Base-by-base conservation (phyloP, 1,140 invertebrate species). In the Macrotrachela quadricornifera region DNA sequence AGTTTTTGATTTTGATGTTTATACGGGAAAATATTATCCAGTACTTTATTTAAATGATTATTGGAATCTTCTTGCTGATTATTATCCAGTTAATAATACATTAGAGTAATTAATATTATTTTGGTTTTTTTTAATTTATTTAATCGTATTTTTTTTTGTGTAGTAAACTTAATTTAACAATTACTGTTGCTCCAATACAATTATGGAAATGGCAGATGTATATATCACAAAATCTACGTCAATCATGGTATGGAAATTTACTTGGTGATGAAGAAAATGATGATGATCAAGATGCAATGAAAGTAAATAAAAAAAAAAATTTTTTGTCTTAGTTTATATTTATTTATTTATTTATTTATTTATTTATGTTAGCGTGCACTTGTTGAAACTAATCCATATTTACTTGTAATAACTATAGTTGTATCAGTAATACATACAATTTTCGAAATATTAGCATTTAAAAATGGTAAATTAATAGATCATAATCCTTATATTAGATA, bases 181-280 rank as follows among this genome's bases (percentile, higher is more conserved):
- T 99, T 51, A 94, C 83, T n/a, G 92, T 80, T 68, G 82, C 87
- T 63, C 92, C 92, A 3, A 66, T 97, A 30, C 85, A 85, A 51
- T 75, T 97, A 57, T 88, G 96, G 64, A 90, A 87, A 65, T 97
- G 88, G 87, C 92, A 99, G 71, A 67, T 99, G 55, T 97, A 95
- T 70, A 71, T 74, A 40, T 85, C 88, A 10, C 91, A 96, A 70
- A 77, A 80, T 15, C 87, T 90, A 81, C 76, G 81, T 56, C 73
- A 64, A 58, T 69, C 71, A 55, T 76, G 73, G 73, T 63, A 50
- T 50, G 17, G 41, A 41, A 51, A 44, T 18, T 45, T 58, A n/a
- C 36, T 59, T n/a, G 30, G 17, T 37, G 30, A 45, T 17, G 80
- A 85, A 57, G 78, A 81, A 46, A 63, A 61, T 57, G 85, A 91